phyloP scores from a whole-genome alignment of 2,888 invertebrate genomes.

The Dysmachus trigonus region DNA sequence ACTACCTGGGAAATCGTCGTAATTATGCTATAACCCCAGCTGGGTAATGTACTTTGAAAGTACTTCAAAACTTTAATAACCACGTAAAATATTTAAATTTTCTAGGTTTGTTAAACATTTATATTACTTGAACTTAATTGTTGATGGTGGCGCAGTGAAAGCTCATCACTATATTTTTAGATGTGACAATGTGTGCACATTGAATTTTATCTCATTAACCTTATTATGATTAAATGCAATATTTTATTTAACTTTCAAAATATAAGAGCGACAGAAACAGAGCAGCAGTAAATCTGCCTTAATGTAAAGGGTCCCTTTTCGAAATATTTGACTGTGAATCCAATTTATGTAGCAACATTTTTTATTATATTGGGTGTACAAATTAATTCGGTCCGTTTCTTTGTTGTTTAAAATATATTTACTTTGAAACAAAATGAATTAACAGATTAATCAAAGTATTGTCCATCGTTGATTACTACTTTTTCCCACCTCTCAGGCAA shows the following conservation, averaged over 20 bases:
- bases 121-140: neutral
- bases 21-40: neutral
- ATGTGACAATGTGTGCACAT: neutral
- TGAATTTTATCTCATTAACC: neutral
- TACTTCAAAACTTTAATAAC: neutral
- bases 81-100: neutral
- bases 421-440: too few species aligned
- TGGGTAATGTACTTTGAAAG: neutral
- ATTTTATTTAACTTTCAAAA: neutral
- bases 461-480: too few species aligned
- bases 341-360: too few species aligned
- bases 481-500: too few species aligned
- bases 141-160: neutral
- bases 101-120: neutral
- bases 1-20: neutral
- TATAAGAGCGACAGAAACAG: too few species aligned
- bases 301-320: too few species aligned
- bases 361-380: too few species aligned
- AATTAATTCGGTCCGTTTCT: too few species aligned
- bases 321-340: too few species aligned
- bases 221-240: neutral
- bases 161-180: neutral
- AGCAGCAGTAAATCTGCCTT: too few species aligned
- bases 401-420: too few species aligned
- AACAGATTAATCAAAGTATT: too few species aligned